Conservation (phyloP, 2,888 invertebrate species). For the Meliscaeva auricollis region DNA sequence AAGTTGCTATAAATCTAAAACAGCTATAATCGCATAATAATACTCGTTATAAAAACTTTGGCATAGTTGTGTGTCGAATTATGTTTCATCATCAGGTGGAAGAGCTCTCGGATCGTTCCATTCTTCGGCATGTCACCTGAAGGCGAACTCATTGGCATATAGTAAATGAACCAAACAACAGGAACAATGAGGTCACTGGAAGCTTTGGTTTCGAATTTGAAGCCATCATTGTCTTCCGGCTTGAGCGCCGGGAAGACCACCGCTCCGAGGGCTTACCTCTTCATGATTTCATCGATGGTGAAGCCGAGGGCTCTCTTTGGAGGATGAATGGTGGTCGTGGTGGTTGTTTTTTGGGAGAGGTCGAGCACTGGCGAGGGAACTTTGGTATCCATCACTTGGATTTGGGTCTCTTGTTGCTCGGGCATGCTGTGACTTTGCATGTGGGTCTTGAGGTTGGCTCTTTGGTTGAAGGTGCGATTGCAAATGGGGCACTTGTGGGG, state of each 20-base stretch:
- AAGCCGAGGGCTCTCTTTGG: slow-evolving; percentile 89
- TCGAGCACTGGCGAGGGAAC: slow-evolving; percentile 84
- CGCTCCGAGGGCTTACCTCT: slow-evolving; percentile 86
- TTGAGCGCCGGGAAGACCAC: slow-evolving; percentile 45
- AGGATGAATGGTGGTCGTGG: slow-evolving; percentile 78
- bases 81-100: slow-evolving; percentile 49
- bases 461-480: slow-evolving; percentile 95
- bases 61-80: slow-evolving; percentile 71
- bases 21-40: slow-evolving; percentile 69
- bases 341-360: slow-evolving; percentile 86
- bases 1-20: slow-evolving; percentile 68
- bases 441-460: slow-evolving; percentile 96
- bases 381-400: slow-evolving; percentile 46
- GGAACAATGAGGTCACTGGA: slow-evolving; percentile 74
- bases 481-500: slow-evolving; percentile 97
- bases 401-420: slow-evolving; percentile 62
- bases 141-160: slow-evolving; percentile 38
- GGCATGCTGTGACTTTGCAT: slow-evolving; percentile 90
- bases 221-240: slow-evolving; percentile 56
- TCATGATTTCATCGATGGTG: slow-evolving; percentile 95
- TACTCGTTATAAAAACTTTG: slow-evolving; percentile 75
- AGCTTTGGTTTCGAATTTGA: slow-evolving; percentile 70
- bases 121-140: slow-evolving; percentile 24
- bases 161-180: slow-evolving; percentile 61
- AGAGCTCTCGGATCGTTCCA: slow-evolving; percentile 41